These are phyloP conservation scores for Alcis repandata DNA, from an alignment of 2,888 invertebrate genomes.

Conservation along the genomic window DNA sequence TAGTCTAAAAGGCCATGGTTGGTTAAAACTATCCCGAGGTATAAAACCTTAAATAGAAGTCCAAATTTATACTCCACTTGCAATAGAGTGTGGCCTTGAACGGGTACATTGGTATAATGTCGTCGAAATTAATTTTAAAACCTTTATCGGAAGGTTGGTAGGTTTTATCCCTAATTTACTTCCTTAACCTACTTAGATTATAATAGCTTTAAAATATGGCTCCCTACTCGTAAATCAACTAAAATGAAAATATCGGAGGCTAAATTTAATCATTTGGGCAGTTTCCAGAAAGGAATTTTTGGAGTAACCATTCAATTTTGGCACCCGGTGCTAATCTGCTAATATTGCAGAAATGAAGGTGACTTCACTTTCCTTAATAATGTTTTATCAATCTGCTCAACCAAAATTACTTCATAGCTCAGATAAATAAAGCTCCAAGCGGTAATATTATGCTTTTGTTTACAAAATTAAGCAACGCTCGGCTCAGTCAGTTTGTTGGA, in stretches of 20 bases:
- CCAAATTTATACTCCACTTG: too few relatives aligned
- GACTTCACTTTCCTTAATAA: background rate
- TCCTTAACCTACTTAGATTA: conserved; percentile 1
- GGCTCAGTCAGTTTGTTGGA: too few relatives aligned
- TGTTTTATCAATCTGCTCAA: background rate
- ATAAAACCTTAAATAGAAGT: too few relatives aligned
- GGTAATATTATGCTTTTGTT: too few relatives aligned
- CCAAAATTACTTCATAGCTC: too few relatives aligned
- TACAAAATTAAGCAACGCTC: too few relatives aligned
- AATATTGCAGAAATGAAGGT: background rate
- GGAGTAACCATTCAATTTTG: conserved; percentile 12
- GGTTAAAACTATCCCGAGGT: too few relatives aligned
- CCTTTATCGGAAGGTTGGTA: conserved; percentile 15
- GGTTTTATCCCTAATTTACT: conserved; percentile 1
- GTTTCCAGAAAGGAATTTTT: conserved; percentile 1
- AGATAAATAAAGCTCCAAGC: too few relatives aligned
- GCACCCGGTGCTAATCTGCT: background rate
- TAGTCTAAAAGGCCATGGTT: too few relatives aligned
- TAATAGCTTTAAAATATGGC: conserved; percentile 13
- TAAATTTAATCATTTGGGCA: conserved; percentile 4
- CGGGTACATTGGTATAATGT: background rate
- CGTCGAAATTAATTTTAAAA: conserved; percentile 1
- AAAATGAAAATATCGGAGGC: conserved; percentile 16
- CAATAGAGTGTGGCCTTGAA: background rate
- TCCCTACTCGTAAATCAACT: conserved; percentile 14